Evolutionary conservation across 2,113 vertebrate species (phyloP), one percentile per base, ranked within the genome.

Genomic region (Charina bottae): DNA sequence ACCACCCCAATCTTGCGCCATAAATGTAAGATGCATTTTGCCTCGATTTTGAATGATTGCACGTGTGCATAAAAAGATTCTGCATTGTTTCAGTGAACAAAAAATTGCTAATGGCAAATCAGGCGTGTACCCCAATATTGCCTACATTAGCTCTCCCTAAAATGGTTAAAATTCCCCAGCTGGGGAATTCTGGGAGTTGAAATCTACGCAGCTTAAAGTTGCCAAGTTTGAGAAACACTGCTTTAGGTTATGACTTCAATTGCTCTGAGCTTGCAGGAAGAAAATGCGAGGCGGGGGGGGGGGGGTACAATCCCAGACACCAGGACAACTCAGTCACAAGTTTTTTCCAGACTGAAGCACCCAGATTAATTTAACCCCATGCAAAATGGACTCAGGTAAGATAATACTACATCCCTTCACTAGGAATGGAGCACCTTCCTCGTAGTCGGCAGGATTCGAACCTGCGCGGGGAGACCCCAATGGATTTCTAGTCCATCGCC

Each of bases 401-500:
- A n/a, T n/a, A 5, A 46, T 46, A 46, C 46, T 5, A 2, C 46
- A 46, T 46, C 46, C 46, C 46, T 5, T 3, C 46, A 3, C 5
- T 5, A 3, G 46, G 46, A 46, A 46, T 46, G 46, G 2, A 49
- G 49, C 49, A 49, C 49, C 60, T 11, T 12, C 4, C 6, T 4
- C 97, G 97, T 98, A 98, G 97, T 96, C 97, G 97, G 90, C 97
- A 98, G 98, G 98, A 98, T 97, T 98, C 97, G 97, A 98, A 98
- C 98, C 97, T 98, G 97, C 97, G 97, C 97, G 97, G 98, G 97
- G 96, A 98, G 93, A 97, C 96, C 98, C 98, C 97, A 98, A 97
- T 98, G 97, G 98, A 98, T 98, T 98, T 98, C 98, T 98, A 98
- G 97, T 89, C 91, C 91, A 92, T 92, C 91, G 87, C 91, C 91